Percentiles rank a stretch among this genome's conserved stretches.
phyloP scores from a whole-genome alignment of 2,113 vertebrate genomes.

The Theristicus caerulescens region DNA sequence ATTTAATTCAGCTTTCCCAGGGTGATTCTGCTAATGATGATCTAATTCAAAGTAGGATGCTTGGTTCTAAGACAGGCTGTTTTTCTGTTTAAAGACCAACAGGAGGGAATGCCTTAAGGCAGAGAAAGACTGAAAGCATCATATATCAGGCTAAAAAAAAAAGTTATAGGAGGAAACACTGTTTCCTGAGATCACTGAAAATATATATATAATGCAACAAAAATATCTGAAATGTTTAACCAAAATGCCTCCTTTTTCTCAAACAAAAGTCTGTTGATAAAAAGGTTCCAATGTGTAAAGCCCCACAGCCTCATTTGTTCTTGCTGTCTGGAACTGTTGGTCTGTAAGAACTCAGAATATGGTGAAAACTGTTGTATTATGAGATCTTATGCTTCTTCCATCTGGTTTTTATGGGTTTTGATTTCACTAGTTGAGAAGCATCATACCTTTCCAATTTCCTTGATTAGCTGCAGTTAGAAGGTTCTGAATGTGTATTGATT shows the following conservation, averaged over 20 bases:
- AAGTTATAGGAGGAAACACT: background rate
- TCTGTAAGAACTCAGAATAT: background rate
- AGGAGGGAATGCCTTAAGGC: background rate
- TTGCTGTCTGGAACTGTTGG: background rate
- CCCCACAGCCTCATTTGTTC: background rate
- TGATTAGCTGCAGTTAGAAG: conserved; percentile 35
- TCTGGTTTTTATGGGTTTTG: background rate
- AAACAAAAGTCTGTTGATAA: background rate
- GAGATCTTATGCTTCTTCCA: background rate
- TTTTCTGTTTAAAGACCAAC: background rate
- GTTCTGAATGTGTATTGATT: conserved; percentile 20
- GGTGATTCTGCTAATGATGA: background rate
- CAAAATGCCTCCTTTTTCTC: background rate
- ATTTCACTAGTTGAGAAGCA: background rate
- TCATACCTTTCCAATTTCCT: conserved; percentile 5
- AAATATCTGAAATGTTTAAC: background rate
- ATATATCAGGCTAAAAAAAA: background rate
- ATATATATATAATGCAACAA: background rate
- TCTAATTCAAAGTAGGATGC: background rate
- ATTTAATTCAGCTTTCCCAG: background rate
- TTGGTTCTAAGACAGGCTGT: background rate
- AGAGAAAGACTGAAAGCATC: background rate
- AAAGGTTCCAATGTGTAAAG: background rate
- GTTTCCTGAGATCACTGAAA: background rate
- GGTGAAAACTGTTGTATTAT: background rate